Base-by-base conservation (phyloP, 23 tunicate species). In the Pegea sp. region DNA sequence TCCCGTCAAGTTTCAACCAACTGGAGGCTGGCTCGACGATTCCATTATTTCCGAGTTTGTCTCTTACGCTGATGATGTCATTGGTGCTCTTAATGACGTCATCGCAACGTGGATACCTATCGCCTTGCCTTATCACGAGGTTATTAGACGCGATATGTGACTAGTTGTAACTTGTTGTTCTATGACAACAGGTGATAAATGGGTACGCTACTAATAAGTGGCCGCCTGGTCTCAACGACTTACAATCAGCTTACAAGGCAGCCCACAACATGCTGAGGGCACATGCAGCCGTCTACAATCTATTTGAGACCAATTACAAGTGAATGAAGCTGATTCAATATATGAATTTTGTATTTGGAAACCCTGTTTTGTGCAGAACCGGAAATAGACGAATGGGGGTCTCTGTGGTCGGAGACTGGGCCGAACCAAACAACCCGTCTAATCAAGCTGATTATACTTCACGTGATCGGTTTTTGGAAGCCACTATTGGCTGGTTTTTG, bases 211-310 rank as follows among this genome's bases (percentile, higher is more conserved):
- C 44, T 24, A 69, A 34, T 0, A 58, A 42, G 5, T 79, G 93
- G 93, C 93, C 93, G 29, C 93, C 93, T 19, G 78, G 62, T 24
- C 13, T 27, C 1, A 26, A 5, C 18, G 51, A 70, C 68, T 18
- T 22, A 16, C 24, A 44, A 1, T 5, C 18, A 21, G 78, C 67
- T 16, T 53, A 59, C 11, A 13, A 30, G 1, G 93, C 60, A 6
- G 93, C 93, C 33, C 93, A 70, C 38, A 70, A 79, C 44, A 79
- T 70, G 78, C 46, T 71, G 33, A 51, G 25, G 24, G 63, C 69
- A 1, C 77, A 71, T 56, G 69, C 77, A 1, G 19, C 24, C 6
- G 77, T 71, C 1, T 71, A 42, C 33, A 20, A 54, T 5, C 31
- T 54, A 20, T 71, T 57, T 54, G 43, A 69, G 22, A 29, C 52